These are phyloP conservation scores for Numenius arquata DNA, from an alignment of 2,113 vertebrate species.

Conservation along the genomic window DNA sequence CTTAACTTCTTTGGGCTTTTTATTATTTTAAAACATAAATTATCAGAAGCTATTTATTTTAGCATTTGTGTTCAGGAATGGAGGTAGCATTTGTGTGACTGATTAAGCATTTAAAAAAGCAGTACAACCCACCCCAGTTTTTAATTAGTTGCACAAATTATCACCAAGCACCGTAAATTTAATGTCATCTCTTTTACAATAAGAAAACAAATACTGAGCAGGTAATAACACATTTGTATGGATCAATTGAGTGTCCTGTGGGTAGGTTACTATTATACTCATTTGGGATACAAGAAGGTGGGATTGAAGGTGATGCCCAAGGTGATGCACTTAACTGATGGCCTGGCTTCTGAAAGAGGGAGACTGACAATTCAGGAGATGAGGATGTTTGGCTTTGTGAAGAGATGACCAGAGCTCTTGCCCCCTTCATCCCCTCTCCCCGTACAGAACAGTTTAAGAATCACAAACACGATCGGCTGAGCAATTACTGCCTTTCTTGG, in stretches of 20 bases:
- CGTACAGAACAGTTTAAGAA: neutral
- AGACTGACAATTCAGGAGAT: neutral
- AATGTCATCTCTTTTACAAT: conserved; percentile 36
- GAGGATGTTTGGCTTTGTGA: neutral
- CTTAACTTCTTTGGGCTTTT: conserved; percentile 56
- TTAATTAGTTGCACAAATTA: conserved; percentile 67
- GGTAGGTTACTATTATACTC: neutral
- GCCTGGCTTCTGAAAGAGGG: neutral
- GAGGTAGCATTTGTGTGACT: conserved; percentile 50
- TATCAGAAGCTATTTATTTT: conserved; percentile 55
- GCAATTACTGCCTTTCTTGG: neutral
- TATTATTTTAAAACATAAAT: conserved; percentile 66
- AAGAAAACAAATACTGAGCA: conserved; percentile 11
- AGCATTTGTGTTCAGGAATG: conserved; percentile 48
- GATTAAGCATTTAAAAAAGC: conserved; percentile 57
- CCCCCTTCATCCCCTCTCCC: too few species aligned
- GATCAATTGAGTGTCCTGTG: conserved; percentile 21
- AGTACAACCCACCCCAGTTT: conserved; percentile 18
- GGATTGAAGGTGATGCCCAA: neutral
- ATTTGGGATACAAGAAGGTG: neutral
- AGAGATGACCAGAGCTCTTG: neutral
- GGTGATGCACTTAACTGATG: neutral
- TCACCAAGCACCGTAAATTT: conserved; percentile 29
- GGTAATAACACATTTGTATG: conserved; percentile 40
- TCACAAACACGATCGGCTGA: neutral